Evolutionary conservation across 1,140 invertebrate species (phyloP), one percentile per base, ranked within the genome.

Genomic region (Sesamia nonagrioides): DNA sequence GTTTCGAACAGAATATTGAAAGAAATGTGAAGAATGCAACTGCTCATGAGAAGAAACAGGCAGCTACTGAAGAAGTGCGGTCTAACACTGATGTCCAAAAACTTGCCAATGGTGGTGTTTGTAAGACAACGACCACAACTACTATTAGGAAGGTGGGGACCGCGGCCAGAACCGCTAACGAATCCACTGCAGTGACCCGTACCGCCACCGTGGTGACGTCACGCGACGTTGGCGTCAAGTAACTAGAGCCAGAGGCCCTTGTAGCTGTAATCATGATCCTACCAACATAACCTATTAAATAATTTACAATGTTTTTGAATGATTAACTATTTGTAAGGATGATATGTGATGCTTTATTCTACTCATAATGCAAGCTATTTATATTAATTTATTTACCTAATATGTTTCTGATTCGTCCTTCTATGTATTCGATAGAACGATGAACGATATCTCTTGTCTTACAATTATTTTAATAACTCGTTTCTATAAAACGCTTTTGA

Each of bases 161-260:
- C 1, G 84, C 90, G 0, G 91, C 91, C 33, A 92, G 87, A 68
- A 90, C 87, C 11, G 92, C 90, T 1, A 94, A 92, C 58, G 81
- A 13, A 88, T 45, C 92, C 27, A 91, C 91, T 18, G 89, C 88
- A 40, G 61, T 76, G 18, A 68, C 63, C 11, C 63, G 63, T 18
- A 68, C 63, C 11, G 63, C 92, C 18, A 91, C 91, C 17, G 89
- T 88, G 0, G 48, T 76, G 7, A 93, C 92, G 9, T 91, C 92
- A 50, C 88, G 93, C 13, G 93, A 94, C 42, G 79, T 95, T 77
- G 92, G 92, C 27, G 88, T 89, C n/a, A 94, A 95, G 77, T 95
- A 89, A 91, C 21, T 33, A 0, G 8, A 17, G 1, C 1, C 13
- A 9, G 21, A n/a, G 13, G 69, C 9, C 33, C 27, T 40, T 66